A percentile compares a stretch with the other conserved stretches of the same genome.
Conservation (phyloP, 2,797 vertebrate species). For the Falco peregrinus region DNA sequence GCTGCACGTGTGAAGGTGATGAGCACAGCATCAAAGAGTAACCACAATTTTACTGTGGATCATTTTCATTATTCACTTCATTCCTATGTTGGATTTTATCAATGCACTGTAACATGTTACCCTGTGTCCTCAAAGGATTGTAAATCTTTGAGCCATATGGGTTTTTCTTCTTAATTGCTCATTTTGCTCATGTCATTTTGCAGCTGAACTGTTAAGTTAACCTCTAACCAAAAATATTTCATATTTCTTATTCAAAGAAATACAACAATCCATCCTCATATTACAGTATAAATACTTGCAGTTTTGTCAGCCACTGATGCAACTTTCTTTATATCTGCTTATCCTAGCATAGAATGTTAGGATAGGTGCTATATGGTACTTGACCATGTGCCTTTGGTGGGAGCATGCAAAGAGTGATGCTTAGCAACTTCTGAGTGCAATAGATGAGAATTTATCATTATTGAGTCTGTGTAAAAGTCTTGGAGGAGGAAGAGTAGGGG, state of each 20-base stretch:
- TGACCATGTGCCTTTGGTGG: background rate
- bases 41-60: background rate
- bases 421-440: background rate
- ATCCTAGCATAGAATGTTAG: background rate
- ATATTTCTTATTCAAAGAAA: background rate
- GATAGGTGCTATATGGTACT: background rate
- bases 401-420: background rate
- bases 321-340: background rate
- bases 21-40: background rate
- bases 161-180: background rate
- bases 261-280: background rate
- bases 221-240: background rate
- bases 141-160: background rate
- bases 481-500: background rate
- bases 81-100: background rate
- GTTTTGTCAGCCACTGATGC: background rate
- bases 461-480: background rate
- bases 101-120: background rate
- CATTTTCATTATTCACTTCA: background rate
- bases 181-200: background rate
- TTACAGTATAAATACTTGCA: background rate
- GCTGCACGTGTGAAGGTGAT: background rate
- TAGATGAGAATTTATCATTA: background rate
- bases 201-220: background rate
- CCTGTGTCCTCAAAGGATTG: background rate